Percentiles rank a stretch among this genome's conserved stretches.
These are phyloP conservation scores for Lathronympha strigana DNA, from an alignment of 2,888 invertebrate genomes.

Conservation along the genomic window DNA sequence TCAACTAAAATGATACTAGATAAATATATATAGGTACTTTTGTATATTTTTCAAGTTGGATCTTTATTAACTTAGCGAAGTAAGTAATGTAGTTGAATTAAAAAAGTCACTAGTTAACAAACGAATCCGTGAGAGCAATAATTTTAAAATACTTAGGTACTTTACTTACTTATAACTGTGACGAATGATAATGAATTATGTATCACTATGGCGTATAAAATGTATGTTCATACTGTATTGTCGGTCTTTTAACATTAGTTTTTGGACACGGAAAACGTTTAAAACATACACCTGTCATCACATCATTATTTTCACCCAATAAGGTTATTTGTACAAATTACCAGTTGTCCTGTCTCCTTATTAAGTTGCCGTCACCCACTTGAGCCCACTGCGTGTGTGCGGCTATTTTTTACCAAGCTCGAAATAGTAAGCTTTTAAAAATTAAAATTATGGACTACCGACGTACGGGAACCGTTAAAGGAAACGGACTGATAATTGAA, in stretches of 20 bases:
- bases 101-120: too few relatives aligned
- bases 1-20: too few relatives aligned
- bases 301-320: conserved; percentile 23
- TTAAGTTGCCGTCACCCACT: conserved; percentile 31
- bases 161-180: too few relatives aligned
- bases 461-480: conserved; percentile 36
- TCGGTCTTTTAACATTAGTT: conserved; percentile 10
- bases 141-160: too few relatives aligned
- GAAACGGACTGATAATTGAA: conserved; percentile 39
- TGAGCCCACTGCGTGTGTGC: conserved; percentile 7
- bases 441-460: conserved; percentile 34
- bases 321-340: conserved; percentile 14
- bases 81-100: too few relatives aligned
- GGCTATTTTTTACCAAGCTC: conserved; percentile 38
- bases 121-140: too few relatives aligned
- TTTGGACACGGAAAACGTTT: conserved; percentile 5
- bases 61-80: too few relatives aligned
- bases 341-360: conserved; percentile 12
- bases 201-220: neutral
- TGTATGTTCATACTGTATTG: neutral
- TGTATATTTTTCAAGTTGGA: too few relatives aligned
- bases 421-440: conserved; percentile 41
- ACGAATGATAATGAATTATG: conserved; percentile 14
- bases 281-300: conserved; percentile 13
- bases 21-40: too few relatives aligned